Base-by-base conservation (phyloP, 2,113 vertebrate species). In the Oreochromis aureus region DNA sequence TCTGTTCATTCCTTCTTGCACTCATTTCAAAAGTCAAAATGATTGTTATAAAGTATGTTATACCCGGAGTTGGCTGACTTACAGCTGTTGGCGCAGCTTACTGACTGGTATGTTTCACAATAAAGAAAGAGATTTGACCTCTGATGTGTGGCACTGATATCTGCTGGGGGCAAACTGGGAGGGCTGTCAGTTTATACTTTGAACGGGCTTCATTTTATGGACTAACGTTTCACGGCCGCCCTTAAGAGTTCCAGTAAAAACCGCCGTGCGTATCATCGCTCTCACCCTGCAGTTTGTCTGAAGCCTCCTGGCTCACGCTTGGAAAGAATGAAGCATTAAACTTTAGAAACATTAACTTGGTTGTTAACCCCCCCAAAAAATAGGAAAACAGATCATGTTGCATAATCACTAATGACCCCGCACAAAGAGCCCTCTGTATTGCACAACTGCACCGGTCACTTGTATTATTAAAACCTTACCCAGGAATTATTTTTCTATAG, bases 81-180 rank as follows among this genome's bases (percentile, higher is more conserved):
- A 58, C 55, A 88, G 86, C 87, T 90, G 89, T 95, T 86, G 83
- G 90, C 86, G 71, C 92, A 87, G 89, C 92, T 86, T 81, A 84
- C 69, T 89, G 84, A 91, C 92, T 91, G 92, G 82, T 92, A 89
- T 90, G 91, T 95, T 94, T 94, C 86, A 94, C 90, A 95, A 95
- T 95, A 95, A 96, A 95, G 88, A 91, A 85, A 90, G 80, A 91
- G 86, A 95, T 93, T 86, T 86, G 66, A 94, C 84, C 79, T 87
- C 88, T 88, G 83, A 85, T 69, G 76, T 85, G 30, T 81, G 54
- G 61, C 18, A 5, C 80, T 90, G 69, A 59, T 87, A 53, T 83
- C 63, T 76, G 41, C 56, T 63, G 19, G n/a, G 18, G 39, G 13
- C 19, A 48, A 59, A 79, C 18, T 48, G n/a, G 41, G 7, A 6